Evolutionary conservation across 2,113 vertebrate species (phyloP).

Genomic region (Coryphaenoides rupestris): DNA sequence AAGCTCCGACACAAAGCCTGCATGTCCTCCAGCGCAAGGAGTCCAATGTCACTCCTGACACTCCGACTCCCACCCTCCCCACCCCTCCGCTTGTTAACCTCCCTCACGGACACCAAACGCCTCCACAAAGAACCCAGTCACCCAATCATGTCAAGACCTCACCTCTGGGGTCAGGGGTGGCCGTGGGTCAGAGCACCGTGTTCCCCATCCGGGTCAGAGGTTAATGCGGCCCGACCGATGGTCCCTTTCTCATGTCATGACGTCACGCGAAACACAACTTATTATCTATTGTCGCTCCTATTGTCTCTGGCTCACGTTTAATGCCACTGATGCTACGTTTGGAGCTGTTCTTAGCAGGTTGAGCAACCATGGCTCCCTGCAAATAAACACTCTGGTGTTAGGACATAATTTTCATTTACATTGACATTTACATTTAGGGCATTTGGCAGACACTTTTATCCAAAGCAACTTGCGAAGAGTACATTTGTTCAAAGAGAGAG

Average conservation of each 20-base stretch:
- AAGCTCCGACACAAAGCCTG: slow-evolving; percentile 13
- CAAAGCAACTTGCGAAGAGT: too few relatives aligned
- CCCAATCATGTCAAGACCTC: slow-evolving; percentile 41
- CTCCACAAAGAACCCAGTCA: slow-evolving; percentile 44
- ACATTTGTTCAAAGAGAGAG: too few relatives aligned
- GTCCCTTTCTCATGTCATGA: slow-evolving; percentile 51
- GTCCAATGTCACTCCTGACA: background rate
- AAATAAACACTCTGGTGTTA: too few relatives aligned
- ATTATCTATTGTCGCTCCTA: background rate
- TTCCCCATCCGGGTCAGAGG: slow-evolving; percentile 42
- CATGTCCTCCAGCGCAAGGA: slow-evolving; percentile 10
- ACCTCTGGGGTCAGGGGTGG: slow-evolving; percentile 36
- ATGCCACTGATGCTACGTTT: background rate
- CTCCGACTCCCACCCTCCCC: slow-evolving; percentile 8
- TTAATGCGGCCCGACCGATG: slow-evolving; percentile 35
- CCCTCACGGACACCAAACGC: slow-evolving; percentile 52
- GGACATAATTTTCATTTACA: too few relatives aligned
- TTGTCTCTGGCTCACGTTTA: background rate
- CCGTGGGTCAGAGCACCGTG: slow-evolving; percentile 36
- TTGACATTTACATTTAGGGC: too few relatives aligned
- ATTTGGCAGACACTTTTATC: too few relatives aligned
- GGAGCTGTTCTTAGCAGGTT: too few relatives aligned
- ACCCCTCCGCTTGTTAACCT: slow-evolving; percentile 30
- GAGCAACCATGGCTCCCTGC: too few relatives aligned
- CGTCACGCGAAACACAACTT: slow-evolving; percentile 17